These are phyloP conservation scores for Rhinoraja longicauda DNA, from an alignment of 2,797 vertebrate species.

Conservation along the genomic window DNA sequence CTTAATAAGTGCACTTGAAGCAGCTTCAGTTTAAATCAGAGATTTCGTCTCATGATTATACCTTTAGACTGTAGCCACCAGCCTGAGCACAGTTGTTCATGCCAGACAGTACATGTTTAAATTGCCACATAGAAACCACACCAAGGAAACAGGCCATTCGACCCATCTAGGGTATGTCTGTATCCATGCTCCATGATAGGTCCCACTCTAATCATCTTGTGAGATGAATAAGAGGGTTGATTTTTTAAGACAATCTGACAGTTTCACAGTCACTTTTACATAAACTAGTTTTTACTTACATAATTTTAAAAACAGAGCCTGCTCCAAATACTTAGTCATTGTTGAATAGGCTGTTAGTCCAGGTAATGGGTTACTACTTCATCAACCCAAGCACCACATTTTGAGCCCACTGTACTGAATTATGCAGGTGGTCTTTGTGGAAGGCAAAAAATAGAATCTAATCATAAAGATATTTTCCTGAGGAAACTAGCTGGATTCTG, in stretches of 20 bases:
- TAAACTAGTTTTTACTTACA: not conserved
- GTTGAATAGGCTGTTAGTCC: not conserved
- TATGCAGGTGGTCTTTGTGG: not conserved
- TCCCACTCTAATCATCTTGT: not conserved
- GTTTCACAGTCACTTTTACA: not conserved
- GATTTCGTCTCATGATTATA: not conserved
- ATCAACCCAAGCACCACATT: not conserved
- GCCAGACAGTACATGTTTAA: not conserved
- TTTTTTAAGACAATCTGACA: not conserved
- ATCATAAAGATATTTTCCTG: not conserved
- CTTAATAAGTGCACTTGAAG: not conserved
- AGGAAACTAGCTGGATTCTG: too few relatives aligned
- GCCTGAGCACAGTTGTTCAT: not conserved
- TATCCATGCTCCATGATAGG: not conserved
- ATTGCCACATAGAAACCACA: not conserved
- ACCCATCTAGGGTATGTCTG: not conserved
- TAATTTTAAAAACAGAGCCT: not conserved
- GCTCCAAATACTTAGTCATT: not conserved
- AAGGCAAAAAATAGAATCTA: not conserved
- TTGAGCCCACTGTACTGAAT: not conserved
- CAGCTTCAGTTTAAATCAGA: slow-evolving; percentile 9
- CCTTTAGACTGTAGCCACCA: not conserved
- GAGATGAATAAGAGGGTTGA: not conserved
- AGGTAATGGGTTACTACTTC: not conserved
- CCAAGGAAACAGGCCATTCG: not conserved